A percentile compares a stretch with the other conserved stretches of the same genome.
Conservation (phyloP, 2,888 invertebrate species). For the Deladenus siricidicola region DNA sequence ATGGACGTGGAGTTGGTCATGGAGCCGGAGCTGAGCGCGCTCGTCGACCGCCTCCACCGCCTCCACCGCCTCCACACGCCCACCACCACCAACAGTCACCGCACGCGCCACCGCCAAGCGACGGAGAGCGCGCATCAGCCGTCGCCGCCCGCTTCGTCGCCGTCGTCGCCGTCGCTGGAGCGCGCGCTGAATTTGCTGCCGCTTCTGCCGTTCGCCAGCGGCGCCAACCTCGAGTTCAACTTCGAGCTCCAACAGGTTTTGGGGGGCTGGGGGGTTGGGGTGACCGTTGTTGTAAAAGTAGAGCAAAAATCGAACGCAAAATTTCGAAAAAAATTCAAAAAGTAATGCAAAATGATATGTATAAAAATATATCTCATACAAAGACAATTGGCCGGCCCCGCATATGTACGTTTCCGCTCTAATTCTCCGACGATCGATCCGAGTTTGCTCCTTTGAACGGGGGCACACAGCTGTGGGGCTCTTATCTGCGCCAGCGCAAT, state of each 20-base stretch:
- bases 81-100: background rate
- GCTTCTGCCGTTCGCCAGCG: conserved; percentile 3
- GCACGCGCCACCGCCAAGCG: background rate
- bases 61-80: no score
- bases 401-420: no score
- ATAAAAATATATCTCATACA: no score
- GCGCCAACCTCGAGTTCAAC: background rate
- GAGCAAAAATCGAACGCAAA: background rate
- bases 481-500: no score
- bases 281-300: no score
- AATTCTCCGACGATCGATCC: no score
- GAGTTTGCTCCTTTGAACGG: no score
- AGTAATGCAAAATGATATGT: background rate
- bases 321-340: background rate
- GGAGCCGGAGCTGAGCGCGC: background rate
- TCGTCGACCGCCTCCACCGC: background rate
- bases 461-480: no score
- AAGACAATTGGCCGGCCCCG: no score
- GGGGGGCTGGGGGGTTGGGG: no score
- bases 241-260: conserved; percentile 6
- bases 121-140: background rate
- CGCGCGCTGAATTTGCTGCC: background rate
- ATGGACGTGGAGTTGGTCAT: conserved; percentile 1
- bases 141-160: background rate
- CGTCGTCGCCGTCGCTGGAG: background rate